These are phyloP conservation scores for Thomomys bottae DNA, from an alignment of 2,113 vertebrate species.

Conservation along the genomic window DNA sequence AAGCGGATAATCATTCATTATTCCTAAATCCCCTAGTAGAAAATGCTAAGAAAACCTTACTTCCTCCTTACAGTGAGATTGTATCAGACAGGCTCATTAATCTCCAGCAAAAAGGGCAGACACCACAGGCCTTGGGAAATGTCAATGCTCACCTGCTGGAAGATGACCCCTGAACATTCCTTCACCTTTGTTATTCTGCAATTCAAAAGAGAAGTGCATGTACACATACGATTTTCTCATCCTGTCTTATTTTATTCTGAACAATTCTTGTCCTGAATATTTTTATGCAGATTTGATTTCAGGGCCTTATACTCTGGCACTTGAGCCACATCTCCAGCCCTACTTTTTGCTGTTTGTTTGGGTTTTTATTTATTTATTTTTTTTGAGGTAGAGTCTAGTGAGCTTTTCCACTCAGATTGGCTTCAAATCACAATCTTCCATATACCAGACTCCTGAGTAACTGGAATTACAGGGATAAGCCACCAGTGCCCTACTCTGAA, in stretches of 20 bases:
- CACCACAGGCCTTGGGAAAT: neutral
- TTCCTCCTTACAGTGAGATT: neutral
- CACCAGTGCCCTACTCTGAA: neutral
- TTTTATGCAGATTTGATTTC: neutral
- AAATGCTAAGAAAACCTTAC: slow-evolving; percentile 22
- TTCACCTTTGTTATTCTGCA: neutral
- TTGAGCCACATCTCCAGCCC: too few relatives aligned
- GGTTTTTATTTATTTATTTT: too few relatives aligned
- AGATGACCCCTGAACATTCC: neutral
- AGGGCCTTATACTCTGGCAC: too few relatives aligned
- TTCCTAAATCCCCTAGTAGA: neutral
- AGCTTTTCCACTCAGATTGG: neutral
- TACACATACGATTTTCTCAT: neutral
- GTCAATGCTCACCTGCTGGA: neutral
- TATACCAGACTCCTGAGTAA: too few relatives aligned
- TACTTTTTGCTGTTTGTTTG: too few relatives aligned
- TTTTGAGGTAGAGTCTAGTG: too few relatives aligned
- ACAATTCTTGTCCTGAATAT: neutral
- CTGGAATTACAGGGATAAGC: too few relatives aligned
- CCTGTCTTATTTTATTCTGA: neutral
- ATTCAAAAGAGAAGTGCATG: neutral
- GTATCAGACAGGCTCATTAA: neutral
- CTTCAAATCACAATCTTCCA: neutral
- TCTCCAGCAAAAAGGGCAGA: neutral
- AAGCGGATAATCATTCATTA: slow-evolving; percentile 22